Evolutionary conservation across 2,888 invertebrate species (phyloP).

Genomic region (Trissolcus brochymenae): DNA sequence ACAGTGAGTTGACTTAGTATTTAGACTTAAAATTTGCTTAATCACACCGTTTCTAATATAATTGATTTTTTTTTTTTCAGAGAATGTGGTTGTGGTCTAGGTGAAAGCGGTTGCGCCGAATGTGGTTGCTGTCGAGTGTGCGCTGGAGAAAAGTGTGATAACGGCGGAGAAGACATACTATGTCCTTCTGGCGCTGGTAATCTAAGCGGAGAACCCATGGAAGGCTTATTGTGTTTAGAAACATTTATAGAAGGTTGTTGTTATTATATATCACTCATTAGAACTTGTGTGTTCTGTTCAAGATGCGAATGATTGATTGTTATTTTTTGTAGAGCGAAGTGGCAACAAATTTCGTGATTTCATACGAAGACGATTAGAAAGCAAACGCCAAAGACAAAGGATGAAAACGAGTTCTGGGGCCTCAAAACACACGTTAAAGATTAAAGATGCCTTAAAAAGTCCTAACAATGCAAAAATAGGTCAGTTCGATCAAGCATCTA

Average conservation of each 20-base stretch:
- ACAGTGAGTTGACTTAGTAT: constrained; percentile 58
- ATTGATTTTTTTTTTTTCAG: constrained; percentile 76
- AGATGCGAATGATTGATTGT: background rate
- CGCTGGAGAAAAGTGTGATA: constrained; percentile 83
- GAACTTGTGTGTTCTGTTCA: background rate
- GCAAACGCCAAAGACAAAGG: constrained; percentile 77
- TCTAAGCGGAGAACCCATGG: constrained; percentile 77
- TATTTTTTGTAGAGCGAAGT: constrained; percentile 35
- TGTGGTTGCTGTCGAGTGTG: constrained; percentile 96
- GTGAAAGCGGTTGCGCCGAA: constrained; percentile 93
- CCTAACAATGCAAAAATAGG: constrained; percentile 67
- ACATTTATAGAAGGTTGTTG: constrained; percentile 77
- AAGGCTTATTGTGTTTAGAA: constrained; percentile 74
- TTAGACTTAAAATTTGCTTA: too few species aligned
- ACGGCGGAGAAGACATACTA: constrained; percentile 71
- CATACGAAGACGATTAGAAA: constrained; percentile 79
- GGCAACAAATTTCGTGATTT: constrained; percentile 79
- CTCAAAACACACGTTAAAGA: constrained; percentile 68
- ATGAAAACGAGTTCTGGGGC: constrained; percentile 74
- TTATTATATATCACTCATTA: constrained; percentile 40
- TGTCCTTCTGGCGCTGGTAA: constrained; percentile 77
- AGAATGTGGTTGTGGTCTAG: constrained; percentile 96
- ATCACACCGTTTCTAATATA: too few species aligned
- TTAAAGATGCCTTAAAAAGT: constrained; percentile 60
- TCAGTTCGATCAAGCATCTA: constrained; percentile 37